These are phyloP conservation scores for Mobula hypostoma DNA, from an alignment of 2,113 vertebrate genomes.

Conservation along the genomic window DNA sequence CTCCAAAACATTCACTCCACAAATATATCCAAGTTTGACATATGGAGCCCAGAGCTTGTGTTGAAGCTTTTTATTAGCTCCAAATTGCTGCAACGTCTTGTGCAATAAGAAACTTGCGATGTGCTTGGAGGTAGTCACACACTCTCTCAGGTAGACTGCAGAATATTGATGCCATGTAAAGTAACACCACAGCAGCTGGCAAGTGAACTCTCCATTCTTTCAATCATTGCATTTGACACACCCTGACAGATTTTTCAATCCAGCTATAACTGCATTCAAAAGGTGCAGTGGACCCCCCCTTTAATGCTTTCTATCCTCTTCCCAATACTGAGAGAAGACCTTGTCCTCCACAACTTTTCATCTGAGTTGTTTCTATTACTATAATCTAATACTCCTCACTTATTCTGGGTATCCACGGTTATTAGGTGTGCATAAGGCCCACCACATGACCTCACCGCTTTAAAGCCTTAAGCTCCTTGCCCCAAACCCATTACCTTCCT, in stretches of 20 bases:
- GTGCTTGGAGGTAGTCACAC: neutral
- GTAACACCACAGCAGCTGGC: neutral
- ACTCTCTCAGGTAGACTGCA: neutral
- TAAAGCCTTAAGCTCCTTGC: neutral
- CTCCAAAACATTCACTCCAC: no score
- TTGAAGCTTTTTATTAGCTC: neutral
- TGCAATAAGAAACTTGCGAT: neutral
- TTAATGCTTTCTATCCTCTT: neutral
- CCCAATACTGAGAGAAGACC: no score
- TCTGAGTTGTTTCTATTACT: no score
- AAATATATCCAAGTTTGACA: no score
- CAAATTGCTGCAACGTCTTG: neutral
- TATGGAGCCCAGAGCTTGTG: neutral
- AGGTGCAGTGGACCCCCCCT: neutral
- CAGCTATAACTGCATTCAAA: neutral
- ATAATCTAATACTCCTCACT: no score
- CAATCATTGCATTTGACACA: no score
- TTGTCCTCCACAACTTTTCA: no score
- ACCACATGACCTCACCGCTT: conserved; percentile 40
- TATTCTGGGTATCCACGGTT: conserved; percentile 26
- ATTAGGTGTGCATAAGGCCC: conserved; percentile 42
- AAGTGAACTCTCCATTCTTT: neutral
- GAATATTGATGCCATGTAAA: neutral
- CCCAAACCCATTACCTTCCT: neutral
- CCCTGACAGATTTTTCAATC: neutral